phyloP scores from a whole-genome alignment of 2,113 vertebrate species.

The Oreochromis spilurus region DNA sequence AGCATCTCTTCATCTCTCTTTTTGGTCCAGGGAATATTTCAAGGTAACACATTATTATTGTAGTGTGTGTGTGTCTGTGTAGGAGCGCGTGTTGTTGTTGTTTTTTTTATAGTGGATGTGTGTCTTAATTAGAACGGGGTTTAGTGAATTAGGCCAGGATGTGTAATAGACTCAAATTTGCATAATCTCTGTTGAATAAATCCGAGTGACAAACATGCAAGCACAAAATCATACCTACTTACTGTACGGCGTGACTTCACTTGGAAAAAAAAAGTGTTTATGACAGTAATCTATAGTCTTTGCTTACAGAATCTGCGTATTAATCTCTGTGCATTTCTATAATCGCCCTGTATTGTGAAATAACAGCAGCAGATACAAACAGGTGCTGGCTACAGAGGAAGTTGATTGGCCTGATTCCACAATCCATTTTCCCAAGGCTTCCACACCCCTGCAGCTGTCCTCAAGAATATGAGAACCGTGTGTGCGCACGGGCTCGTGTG shows the following conservation, averaged over 20 bases:
- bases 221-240: constrained; percentile 31
- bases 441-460: constrained; percentile 71
- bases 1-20: constrained; percentile 35
- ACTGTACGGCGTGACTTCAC: neutral
- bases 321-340: constrained; percentile 20
- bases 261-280: neutral
- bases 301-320: neutral
- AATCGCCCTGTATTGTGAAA: constrained; percentile 42
- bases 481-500: constrained; percentile 4
- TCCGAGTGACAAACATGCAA: constrained; percentile 26
- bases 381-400: constrained; percentile 65
- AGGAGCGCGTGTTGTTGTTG: neutral
- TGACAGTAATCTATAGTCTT: constrained; percentile 8
- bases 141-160: constrained; percentile 66
- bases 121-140: constrained; percentile 62
- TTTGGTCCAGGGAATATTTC: constrained; percentile 47
- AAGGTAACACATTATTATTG: constrained; percentile 24
- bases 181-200: constrained; percentile 66
- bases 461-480: constrained; percentile 61
- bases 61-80: neutral
- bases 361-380: constrained; percentile 51
- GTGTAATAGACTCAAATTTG: constrained; percentile 56
- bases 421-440: constrained; percentile 70
- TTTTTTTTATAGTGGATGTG: constrained; percentile 34
- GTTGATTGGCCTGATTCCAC: constrained; percentile 66